Evolutionary conservation across 2,113 vertebrate species (phyloP).

Genomic region (Macaca nemestrina): DNA sequence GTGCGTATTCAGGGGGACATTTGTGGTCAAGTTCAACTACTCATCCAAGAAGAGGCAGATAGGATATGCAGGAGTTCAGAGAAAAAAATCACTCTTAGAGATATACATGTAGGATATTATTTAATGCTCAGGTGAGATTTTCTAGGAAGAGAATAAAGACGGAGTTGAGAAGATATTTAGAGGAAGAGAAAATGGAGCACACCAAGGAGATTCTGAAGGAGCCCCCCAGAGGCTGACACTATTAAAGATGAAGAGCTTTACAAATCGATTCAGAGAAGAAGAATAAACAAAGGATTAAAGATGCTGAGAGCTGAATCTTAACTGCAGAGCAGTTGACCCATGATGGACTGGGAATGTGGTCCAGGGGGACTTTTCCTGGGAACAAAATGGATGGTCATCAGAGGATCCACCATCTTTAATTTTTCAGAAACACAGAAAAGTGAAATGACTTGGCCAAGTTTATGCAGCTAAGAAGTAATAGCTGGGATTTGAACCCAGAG

Average conservation of each 20-base stretch:
- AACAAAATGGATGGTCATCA: background rate
- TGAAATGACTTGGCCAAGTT: background rate
- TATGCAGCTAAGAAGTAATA: background rate
- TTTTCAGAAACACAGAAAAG: background rate
- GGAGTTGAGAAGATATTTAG: background rate
- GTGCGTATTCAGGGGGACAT: background rate
- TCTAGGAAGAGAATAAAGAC: background rate
- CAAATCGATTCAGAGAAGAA: background rate
- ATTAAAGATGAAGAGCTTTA: background rate
- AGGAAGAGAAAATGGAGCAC: background rate
- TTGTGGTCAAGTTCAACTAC: background rate
- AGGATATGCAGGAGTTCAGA: background rate
- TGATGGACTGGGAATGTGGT: background rate
- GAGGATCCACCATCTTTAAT: background rate
- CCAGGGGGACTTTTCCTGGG: background rate
- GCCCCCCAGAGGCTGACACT: fast-evolving
- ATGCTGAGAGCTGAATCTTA: background rate
- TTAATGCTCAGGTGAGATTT: background rate
- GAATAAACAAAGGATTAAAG: background rate
- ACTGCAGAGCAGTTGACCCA: no score
- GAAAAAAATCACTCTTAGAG: background rate
- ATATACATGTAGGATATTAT: background rate
- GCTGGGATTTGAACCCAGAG: background rate
- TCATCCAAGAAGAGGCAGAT: background rate
- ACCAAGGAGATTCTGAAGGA: background rate